These are phyloP conservation scores for Apodemia arnacis DNA, from an alignment of 2,888 invertebrate genomes.

Conservation along the genomic window DNA sequence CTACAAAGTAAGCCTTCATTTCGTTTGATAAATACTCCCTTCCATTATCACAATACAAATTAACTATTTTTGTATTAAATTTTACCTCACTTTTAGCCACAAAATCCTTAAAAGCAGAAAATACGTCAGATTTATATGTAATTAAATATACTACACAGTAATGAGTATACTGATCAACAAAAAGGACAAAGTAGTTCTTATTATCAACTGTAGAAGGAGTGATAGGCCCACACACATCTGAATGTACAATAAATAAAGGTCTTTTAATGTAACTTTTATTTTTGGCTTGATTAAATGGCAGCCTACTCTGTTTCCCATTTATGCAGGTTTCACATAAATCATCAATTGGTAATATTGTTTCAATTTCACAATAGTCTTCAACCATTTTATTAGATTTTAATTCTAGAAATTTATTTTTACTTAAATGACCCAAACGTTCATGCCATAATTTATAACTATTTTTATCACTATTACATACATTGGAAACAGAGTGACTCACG, in stretches of 20 bases:
- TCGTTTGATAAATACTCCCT: constrained; percentile 86
- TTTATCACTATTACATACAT: constrained; percentile 62
- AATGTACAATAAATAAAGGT: constrained; percentile 87
- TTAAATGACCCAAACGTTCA: constrained; percentile 84
- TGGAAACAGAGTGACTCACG: constrained; percentile 49
- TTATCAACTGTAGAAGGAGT: constrained; percentile 81
- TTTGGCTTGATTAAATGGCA: constrained; percentile 85
- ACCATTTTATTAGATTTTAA: constrained; percentile 68
- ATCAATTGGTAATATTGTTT: constrained; percentile 60
- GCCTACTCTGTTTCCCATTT: constrained; percentile 87
- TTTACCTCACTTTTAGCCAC: constrained; percentile 79
- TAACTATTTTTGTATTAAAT: constrained; percentile 85
- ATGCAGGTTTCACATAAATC: constrained; percentile 87
- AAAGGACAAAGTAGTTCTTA: constrained; percentile 86
- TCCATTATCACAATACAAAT: constrained; percentile 87
- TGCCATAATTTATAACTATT: constrained; percentile 84
- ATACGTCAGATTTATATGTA: constrained; percentile 86
- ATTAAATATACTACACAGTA: constrained; percentile 86
- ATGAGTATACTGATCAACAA: constrained; percentile 88
- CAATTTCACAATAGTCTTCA: constrained; percentile 52
- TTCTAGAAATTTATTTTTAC: constrained; percentile 79
- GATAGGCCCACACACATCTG: constrained; percentile 79
- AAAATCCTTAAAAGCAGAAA: constrained; percentile 79
- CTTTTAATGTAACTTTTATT: constrained; percentile 82
- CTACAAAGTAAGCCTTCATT: constrained; percentile 79